phyloP scores from a whole-genome alignment of 2,797 vertebrate genomes.

The Crocidura indochinensis region DNA sequence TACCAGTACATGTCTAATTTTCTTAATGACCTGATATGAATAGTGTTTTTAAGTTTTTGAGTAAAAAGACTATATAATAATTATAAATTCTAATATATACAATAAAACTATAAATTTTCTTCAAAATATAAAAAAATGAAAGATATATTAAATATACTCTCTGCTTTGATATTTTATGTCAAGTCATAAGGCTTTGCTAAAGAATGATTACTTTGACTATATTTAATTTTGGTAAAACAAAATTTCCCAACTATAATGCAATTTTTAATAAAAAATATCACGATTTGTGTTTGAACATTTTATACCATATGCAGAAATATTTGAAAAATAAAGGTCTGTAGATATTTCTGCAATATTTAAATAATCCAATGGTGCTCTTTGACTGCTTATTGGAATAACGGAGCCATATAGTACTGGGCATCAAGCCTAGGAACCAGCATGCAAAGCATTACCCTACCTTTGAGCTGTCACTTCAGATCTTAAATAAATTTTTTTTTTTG shows the following conservation, averaged over 20 bases:
- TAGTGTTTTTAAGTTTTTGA: background rate
- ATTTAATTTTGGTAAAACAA: conserved; percentile 56
- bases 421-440: too few relatives aligned
- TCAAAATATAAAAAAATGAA: conserved; percentile 57
- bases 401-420: too few relatives aligned
- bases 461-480: background rate
- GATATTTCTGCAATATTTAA: too few relatives aligned
- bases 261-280: background rate
- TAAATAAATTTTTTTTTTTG: conserved; percentile 47
- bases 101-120: background rate
- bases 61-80: background rate
- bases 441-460: too few relatives aligned
- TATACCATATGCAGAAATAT: background rate
- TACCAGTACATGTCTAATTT: background rate
- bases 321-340: conserved; percentile 38
- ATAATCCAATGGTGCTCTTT: too few relatives aligned
- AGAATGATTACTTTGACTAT: background rate
- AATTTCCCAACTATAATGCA: conserved; percentile 12
- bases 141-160: background rate
- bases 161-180: background rate
- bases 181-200: conserved; percentile 23
- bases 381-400: too few relatives aligned
- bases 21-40: conserved; percentile 18
- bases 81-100: conserved; percentile 12
- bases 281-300: conserved; percentile 1